phyloP scores from a whole-genome alignment of 1,140 invertebrate species.

The Adelges cooleyi region DNA sequence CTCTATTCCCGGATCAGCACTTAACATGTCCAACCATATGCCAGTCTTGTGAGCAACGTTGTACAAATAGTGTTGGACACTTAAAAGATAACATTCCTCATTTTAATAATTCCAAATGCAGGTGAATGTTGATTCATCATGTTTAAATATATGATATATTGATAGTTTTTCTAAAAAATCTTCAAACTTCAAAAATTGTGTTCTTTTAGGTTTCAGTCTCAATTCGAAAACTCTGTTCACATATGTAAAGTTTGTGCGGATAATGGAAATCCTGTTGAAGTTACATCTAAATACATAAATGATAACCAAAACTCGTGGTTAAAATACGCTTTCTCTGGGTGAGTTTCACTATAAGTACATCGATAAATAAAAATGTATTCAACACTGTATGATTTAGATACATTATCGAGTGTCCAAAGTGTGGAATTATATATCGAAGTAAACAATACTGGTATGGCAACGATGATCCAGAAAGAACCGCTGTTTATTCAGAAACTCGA shows the following conservation, averaged over 20 bases:
- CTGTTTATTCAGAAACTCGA: conserved; percentile 55
- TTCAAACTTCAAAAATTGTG: background rate
- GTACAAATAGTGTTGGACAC: conserved; percentile 66
- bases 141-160: too few species aligned
- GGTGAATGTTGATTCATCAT: conserved; percentile 29
- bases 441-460: conserved; percentile 80
- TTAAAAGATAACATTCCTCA: conserved; percentile 54
- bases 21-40: conserved; percentile 65
- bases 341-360: conserved; percentile 33
- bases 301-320: conserved; percentile 56
- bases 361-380: background rate
- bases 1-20: conserved; percentile 66
- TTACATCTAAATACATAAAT: conserved; percentile 47
- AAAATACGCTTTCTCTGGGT: conserved; percentile 70
- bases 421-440: conserved; percentile 71
- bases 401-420: conserved; percentile 65
- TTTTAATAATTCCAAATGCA: conserved; percentile 42
- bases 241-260: conserved; percentile 54
- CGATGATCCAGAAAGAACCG: conserved; percentile 55
- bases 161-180: too few species aligned
- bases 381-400: conserved; percentile 40
- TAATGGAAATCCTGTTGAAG: conserved; percentile 50
- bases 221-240: conserved; percentile 66
- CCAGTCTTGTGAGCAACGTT: conserved; percentile 58
- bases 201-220: conserved; percentile 54